Evolutionary conservation across 2,888 invertebrate species (phyloP), one percentile per base, ranked within the genome.

Genomic region (Esperia sulphurella): DNA sequence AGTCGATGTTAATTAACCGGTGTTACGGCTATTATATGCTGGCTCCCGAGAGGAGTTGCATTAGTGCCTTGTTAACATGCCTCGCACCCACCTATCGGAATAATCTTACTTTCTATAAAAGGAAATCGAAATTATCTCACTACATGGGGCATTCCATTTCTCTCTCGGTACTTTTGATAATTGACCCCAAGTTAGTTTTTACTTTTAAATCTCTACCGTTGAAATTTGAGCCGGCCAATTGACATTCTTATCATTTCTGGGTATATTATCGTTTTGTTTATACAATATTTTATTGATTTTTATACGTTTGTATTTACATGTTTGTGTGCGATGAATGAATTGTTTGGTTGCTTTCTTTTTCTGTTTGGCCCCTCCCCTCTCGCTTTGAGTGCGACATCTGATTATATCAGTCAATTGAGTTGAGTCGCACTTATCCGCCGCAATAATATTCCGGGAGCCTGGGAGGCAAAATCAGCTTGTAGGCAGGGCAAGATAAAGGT

Each of bases 31-130:
- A 41, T 43, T 48, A 52, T 49, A 60, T 62, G 76, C 75, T 65
- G 71, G 78, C 76, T 76, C 62, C 69, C 63, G 63, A 55, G 61
- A 21, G 65, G 60, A 63, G 63, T 63, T 57, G 60, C 68, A 55
- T 61, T 68, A 65, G 58, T 57, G 48, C 63, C 66, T 75, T 69
- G 70, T 75, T 73, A 74, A 74, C 74, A 72, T 71, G 65, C 68
- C 66, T 62, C 61, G 65, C 69, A 67, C 63, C 68, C 71, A 71
- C 63, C 71, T 72, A 83, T 79, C 75, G 69, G 75, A 79, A 78
- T 81, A 81, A 79, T 82, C 71, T 88, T 83, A 87, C 88, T 88
- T 88, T 88, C 88, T 88, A 87, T 80, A 84, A 84, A 86, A 85
- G 84, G 86, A 88, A 87, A 88, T 85, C 87, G 86, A 87, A 87